phyloP scores from a whole-genome alignment of 2,113 vertebrate species.

The Melospiza melodia region DNA sequence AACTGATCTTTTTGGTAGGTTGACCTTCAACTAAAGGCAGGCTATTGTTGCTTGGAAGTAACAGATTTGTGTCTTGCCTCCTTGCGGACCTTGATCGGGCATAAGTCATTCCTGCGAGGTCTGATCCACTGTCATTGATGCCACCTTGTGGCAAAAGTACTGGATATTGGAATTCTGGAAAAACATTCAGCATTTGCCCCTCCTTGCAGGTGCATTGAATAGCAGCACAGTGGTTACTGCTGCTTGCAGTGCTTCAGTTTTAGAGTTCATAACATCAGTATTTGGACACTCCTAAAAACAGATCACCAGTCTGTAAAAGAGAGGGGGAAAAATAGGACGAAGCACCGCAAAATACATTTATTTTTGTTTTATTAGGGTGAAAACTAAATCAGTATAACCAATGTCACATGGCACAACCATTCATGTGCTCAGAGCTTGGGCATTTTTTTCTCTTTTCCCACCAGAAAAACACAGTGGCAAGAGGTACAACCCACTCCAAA shows the following conservation, averaged over 20 bases:
- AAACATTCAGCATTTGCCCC: background rate
- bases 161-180: background rate
- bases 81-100: background rate
- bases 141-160: conserved; percentile 23
- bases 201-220: background rate
- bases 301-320: fast-evolving
- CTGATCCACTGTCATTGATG: background rate
- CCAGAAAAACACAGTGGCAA: fast-evolving
- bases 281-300: background rate
- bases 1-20: background rate
- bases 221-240: background rate
- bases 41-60: background rate
- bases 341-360: background rate
- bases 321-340: background rate
- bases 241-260: background rate
- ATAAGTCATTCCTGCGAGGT: background rate
- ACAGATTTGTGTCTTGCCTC: background rate
- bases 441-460: background rate
- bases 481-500: background rate
- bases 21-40: background rate
- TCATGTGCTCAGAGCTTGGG: fast-evolving
- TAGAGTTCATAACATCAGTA: background rate
- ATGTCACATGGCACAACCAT: background rate
- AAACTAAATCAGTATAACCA: background rate
- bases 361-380: background rate